phyloP scores from a whole-genome alignment of 2,113 vertebrate genomes.

The Propithecus coquereli region DNA sequence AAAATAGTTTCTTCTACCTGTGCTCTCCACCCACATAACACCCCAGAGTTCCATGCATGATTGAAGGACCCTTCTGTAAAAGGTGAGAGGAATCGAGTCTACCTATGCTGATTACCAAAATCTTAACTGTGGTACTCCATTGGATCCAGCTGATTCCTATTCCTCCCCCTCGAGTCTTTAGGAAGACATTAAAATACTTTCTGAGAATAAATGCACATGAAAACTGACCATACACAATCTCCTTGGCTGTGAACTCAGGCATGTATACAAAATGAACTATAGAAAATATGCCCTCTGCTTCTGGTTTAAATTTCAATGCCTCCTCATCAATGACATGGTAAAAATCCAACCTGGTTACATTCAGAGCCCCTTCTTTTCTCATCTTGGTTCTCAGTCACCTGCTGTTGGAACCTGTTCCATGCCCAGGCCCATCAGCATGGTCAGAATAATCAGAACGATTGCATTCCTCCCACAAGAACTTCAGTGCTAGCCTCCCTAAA shows the following conservation, averaged over 20 bases:
- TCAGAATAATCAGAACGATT: not conserved
- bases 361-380: not conserved
- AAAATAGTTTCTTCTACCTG: not conserved
- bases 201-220: not conserved
- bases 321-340: not conserved
- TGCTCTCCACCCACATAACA: not conserved
- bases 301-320: not conserved
- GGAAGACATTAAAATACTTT: not conserved
- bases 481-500: accelerated
- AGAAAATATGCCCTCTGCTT: not conserved
- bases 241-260: not conserved
- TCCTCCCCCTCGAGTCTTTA: not conserved
- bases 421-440: not conserved
- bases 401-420: not conserved
- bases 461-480: not conserved
- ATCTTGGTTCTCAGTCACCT: not conserved
- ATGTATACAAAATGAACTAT: not conserved
- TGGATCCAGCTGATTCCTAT: not conserved
- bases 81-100: too few relatives aligned
- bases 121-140: not conserved
- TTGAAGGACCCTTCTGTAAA: not conserved
- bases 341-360: not conserved
- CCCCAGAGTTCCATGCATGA: not conserved
- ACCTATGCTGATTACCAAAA: not conserved
- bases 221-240: not conserved